phyloP scores from a whole-genome alignment of 2,113 vertebrate genomes.

The Ursus arctos region DNA sequence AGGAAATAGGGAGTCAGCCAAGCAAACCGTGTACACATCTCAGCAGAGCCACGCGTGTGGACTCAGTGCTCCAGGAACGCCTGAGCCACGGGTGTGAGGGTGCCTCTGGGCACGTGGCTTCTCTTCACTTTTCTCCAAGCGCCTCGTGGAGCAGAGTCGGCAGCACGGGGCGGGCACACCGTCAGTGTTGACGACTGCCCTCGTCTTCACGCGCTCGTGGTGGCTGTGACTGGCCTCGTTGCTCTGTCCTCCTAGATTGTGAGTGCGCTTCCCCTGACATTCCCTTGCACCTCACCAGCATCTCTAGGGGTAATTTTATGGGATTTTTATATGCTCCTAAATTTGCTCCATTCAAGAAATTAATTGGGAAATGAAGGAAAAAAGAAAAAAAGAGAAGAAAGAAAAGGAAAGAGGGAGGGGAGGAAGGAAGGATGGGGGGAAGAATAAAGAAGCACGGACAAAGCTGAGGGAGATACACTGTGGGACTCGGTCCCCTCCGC shows the following conservation, averaged over 20 bases:
- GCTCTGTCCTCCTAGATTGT: fast-evolving
- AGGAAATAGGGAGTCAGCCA: fast-evolving
- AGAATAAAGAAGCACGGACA: fast-evolving
- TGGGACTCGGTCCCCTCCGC: fast-evolving
- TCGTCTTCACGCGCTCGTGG: not conserved
- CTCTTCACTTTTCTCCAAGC: fast-evolving
- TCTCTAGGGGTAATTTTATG: not conserved
- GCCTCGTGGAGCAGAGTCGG: fast-evolving
- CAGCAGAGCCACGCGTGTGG: too few species aligned
- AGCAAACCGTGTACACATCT: fast-evolving
- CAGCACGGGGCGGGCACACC: fast-evolving
- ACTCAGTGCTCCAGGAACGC: fast-evolving
- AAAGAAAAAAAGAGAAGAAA: not conserved
- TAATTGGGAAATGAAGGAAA: not conserved
- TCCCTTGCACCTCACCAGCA: too few species aligned
- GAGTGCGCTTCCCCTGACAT: fast-evolving
- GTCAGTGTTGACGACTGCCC: not conserved
- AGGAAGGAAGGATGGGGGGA: fast-evolving
- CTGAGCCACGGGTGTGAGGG: fast-evolving
- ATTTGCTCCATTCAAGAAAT: not conserved
- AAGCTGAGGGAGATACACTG: fast-evolving
- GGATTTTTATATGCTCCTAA: not conserved
- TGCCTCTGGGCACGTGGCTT: not conserved
- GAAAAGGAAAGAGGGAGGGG: not conserved
- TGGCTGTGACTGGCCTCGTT: fast-evolving